A percentile compares a stretch with the other conserved stretches of the same genome.
These are phyloP conservation scores for Conus ventricosus DNA, from an alignment of 1,140 invertebrate species.

Conservation along the genomic window DNA sequence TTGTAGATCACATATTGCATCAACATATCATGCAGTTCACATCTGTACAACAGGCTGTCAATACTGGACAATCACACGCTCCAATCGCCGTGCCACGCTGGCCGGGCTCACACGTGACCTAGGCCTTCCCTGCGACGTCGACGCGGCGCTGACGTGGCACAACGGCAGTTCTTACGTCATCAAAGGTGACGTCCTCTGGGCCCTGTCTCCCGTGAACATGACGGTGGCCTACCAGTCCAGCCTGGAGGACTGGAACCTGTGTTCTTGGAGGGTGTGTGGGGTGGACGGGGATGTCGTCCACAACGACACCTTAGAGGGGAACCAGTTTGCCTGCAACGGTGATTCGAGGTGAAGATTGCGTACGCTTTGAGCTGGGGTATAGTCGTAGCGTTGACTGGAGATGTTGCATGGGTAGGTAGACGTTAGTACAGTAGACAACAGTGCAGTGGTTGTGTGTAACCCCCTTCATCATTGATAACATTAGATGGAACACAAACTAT, in stretches of 20 bases:
- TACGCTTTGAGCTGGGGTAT: too few relatives aligned
- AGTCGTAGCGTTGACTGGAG: too few relatives aligned
- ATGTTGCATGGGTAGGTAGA: too few relatives aligned
- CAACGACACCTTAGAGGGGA: neutral
- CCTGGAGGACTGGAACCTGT: constrained; percentile 24
- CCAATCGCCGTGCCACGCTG: neutral
- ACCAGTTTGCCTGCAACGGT: neutral
- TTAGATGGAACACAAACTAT: too few relatives aligned
- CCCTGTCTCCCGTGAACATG: neutral
- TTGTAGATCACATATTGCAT: too few relatives aligned
- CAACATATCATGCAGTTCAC: too few relatives aligned
- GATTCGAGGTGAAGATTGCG: neutral
- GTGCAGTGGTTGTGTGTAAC: too few relatives aligned
- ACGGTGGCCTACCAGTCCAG: neutral
- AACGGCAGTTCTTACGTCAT: constrained; percentile 29
- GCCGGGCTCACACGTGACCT: neutral
- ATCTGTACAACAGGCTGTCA: constrained; percentile 5
- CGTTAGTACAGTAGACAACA: too few relatives aligned
- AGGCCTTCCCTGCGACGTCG: constrained; percentile 24
- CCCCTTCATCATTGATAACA: too few relatives aligned
- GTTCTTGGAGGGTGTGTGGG: constrained; percentile 24
- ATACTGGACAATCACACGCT: constrained; percentile 20
- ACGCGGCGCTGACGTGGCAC: constrained; percentile 19
- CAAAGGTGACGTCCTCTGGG: constrained; percentile 24
- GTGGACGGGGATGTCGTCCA: too few relatives aligned